Evolutionary conservation across 2,888 invertebrate species (phyloP).

Genomic region (Zonitis immaculata): DNA sequence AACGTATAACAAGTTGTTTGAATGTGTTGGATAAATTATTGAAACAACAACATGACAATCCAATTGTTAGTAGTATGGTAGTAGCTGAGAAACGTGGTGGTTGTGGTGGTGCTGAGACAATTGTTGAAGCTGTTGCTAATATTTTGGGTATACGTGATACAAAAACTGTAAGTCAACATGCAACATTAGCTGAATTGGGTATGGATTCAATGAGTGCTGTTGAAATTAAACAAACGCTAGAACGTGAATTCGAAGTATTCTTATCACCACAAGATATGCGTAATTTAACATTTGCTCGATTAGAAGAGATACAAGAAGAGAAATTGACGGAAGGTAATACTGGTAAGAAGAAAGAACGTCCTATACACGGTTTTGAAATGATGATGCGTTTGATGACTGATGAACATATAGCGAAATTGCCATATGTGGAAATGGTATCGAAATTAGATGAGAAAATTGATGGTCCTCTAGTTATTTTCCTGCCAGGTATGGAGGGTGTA

Average conservation of each 20-base stretch:
- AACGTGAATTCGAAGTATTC: slow-evolving; percentile 82
- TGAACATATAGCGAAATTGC: slow-evolving; percentile 53
- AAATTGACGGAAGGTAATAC: slow-evolving; percentile 40
- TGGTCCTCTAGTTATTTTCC: slow-evolving; percentile 52
- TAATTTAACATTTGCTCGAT: slow-evolving; percentile 69
- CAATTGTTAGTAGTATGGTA: slow-evolving; percentile 71
- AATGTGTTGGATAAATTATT: slow-evolving; percentile 63
- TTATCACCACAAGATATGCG: slow-evolving; percentile 83
- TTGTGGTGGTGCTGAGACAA: slow-evolving; percentile 56
- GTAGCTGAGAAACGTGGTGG: slow-evolving; percentile 62
- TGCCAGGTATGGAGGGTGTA: slow-evolving; percentile 68
- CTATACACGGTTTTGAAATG: slow-evolving; percentile 51
- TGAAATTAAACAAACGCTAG: slow-evolving; percentile 89
- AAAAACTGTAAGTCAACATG: slow-evolving; percentile 65
- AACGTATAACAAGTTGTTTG: slow-evolving; percentile 60
- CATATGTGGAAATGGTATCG: slow-evolving; percentile 44
- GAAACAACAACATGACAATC: slow-evolving; percentile 48
- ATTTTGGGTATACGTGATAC: slow-evolving; percentile 59
- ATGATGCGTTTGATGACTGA: slow-evolving; percentile 60
- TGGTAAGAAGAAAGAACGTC: slow-evolving; percentile 9
- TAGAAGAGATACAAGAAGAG: slow-evolving; percentile 54
- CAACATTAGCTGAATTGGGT: slow-evolving; percentile 82
- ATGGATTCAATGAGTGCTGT: slow-evolving; percentile 98
- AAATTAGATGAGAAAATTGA: slow-evolving; percentile 4
- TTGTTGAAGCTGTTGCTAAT: slow-evolving; percentile 61